These are phyloP conservation scores for Typhlomys cinereus DNA, from an alignment of 2,113 vertebrate species.

Conservation along the genomic window DNA sequence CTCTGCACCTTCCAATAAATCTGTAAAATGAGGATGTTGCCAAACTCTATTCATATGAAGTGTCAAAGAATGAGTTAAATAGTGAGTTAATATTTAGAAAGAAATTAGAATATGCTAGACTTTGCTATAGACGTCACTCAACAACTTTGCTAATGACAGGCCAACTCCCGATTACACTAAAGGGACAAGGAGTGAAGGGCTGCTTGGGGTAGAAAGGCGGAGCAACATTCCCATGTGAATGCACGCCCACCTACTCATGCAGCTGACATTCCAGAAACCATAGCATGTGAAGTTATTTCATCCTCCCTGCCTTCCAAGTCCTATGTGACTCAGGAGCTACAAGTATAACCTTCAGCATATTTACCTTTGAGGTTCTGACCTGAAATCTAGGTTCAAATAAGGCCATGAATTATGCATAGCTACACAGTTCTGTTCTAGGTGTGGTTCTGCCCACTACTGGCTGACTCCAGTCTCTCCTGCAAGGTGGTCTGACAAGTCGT, in stretches of 20 bases:
- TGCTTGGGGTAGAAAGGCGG: background rate
- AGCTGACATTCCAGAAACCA: background rate
- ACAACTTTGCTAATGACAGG: background rate
- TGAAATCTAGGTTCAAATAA: no score
- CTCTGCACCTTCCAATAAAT: slow-evolving; percentile 1
- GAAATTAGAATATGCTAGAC: background rate
- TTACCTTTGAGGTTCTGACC: no score
- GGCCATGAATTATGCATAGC: no score
- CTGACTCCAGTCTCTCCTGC: no score
- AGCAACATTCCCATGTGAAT: background rate
- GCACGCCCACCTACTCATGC: background rate
- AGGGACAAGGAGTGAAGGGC: background rate
- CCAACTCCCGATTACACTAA: background rate
- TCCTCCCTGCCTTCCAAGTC: background rate
- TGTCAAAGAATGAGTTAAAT: background rate
- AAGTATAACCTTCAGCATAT: background rate
- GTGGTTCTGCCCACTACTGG: no score
- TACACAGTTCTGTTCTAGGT: no score
- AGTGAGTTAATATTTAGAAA: background rate
- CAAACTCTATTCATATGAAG: background rate
- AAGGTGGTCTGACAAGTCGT: no score
- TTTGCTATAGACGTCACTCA: background rate
- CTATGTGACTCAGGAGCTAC: background rate
- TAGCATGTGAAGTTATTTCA: background rate
- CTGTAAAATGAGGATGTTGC: background rate